Evolutionary conservation across 1,140 invertebrate species (phyloP), one percentile per base, ranked within the genome.

Genomic region (Odontomachus brunneus): DNA sequence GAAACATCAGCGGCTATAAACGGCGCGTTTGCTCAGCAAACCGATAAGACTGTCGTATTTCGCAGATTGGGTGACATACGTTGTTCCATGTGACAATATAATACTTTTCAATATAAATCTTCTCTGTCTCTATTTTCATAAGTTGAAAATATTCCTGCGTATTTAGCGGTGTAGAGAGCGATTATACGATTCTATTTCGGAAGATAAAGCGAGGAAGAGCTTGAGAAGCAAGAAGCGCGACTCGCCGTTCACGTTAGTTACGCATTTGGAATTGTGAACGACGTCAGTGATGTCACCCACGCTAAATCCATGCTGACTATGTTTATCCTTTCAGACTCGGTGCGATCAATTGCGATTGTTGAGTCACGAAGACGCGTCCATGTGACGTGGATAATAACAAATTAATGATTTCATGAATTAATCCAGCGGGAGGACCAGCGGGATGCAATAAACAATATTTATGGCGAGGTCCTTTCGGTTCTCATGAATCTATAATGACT

Each of bases 361-460:
- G n/a, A 86, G 38, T 51, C 81, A 62, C 29, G 38, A 49, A 59
- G 14, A 29, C n/a, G n/a, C n/a, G 17, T 81, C 3, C 38, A n/a
- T 4, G 24, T 59, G 48, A 65, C 22, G 19, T 19, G 0, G 17
- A 15, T 57, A 26, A 78, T 44, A 29, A 81, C 7, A 38, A 17
- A 82, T 53, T 53, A 29, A 51, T 29, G 51, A 29, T 69, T 53
- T 29, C 22, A 26, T 26, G 38, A 9, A 48, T 65, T 57, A 84
- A 71, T 78, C 78, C 29, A n/a, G n/a, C n/a, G n/a, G n/a, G 15
- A 44, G 22, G 62, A 51, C 14, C 17, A 12, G 29, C 17, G 26
- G 49, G 29, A 75, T 55, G 57, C 55, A 76, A 65, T 57, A 66
- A 86, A 81, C 57, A 63, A 82, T 57, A 82, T 59, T 29, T 63